Percentiles rank a stretch among this genome's conserved stretches.
These are phyloP conservation scores for Pyrgilauda ruficollis DNA, from an alignment of 2,113 vertebrate genomes.

Conservation along the genomic window DNA sequence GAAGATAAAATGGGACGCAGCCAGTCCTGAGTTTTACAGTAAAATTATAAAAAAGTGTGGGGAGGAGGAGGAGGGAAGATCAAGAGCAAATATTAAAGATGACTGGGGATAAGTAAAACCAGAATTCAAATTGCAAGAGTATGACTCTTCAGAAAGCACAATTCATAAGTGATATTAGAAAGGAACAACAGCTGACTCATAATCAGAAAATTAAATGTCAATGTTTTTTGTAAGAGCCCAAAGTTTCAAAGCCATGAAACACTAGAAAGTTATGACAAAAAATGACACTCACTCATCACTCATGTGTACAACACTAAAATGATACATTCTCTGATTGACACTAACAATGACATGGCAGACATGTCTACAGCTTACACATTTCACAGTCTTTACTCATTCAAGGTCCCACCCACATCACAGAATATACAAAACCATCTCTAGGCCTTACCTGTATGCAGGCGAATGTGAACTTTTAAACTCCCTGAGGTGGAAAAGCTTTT, in stretches of 20 bases:
- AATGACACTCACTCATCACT: background rate
- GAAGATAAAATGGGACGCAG: background rate
- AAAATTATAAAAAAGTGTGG: background rate
- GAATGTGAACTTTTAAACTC: conserved; percentile 98
- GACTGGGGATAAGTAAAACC: background rate
- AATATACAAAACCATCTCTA: background rate
- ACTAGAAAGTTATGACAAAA: background rate
- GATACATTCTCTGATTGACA: background rate
- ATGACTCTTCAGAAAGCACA: background rate
- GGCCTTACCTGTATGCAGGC: conserved; percentile 92
- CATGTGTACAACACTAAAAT: background rate
- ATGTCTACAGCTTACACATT: background rate
- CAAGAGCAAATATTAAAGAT: background rate
- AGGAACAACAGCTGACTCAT: background rate
- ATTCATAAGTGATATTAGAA: background rate
- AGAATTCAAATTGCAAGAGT: background rate
- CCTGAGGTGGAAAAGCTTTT: conserved; percentile 99
- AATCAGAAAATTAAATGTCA: background rate
- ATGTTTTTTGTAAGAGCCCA: background rate
- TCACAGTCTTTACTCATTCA: background rate
- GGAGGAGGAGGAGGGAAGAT: background rate
- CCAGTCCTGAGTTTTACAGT: background rate
- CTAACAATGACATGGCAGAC: background rate
- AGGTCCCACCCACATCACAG: background rate
- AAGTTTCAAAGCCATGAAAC: background rate